Base-by-base conservation (phyloP, 2,888 invertebrate species). In the Melinaea marsaeus region DNA sequence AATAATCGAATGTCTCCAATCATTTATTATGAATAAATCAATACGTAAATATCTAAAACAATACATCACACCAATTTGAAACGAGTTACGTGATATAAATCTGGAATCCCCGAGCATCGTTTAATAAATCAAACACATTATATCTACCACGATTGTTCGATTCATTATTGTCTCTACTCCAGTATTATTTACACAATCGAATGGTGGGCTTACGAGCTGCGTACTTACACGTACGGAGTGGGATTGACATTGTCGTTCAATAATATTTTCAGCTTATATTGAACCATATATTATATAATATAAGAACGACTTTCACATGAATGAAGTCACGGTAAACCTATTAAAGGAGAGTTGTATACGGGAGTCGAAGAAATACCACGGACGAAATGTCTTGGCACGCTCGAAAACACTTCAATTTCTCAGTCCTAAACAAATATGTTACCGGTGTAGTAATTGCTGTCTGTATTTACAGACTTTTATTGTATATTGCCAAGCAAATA, bases 391-490 rank as follows among this genome's bases (percentile, higher is more conserved):
- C 86, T 85, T 82, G 80, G 81, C 84, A 84, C 81, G 87, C 84
- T 83, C 80, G 86, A 86, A 88, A 83, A 85, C 87, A 88, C 89
- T 90, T 86, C 86, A 87, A 86, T 87, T 83, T 82, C 85, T 85
- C 85, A 81, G 89, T 90, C 90, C 90, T 90, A 90, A 90, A 80
- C 81, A 90, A 90, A 90, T 86, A 90, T 88, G 89, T 89, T 86
- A 84, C 84, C 80, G 78, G 80, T 79, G 83, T 82, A 84, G 87
- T 90, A 90, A 90, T 90, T 90, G 90, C 88, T 86, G 78, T 79
- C 83, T 75, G 80, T 89, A 82, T 90, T 89, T 88, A 86, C 89
- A 79, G 79, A 81, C 84, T 90, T 90, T 90, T 90, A 90, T 90
- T 88, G 88, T 89, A 83, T 88, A 89, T 88, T 80, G 83, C 79